Percentiles rank a stretch among this genome's conserved stretches.
phyloP scores from a whole-genome alignment of 1,140 invertebrate species.

The Trinorchestia longiramus region DNA sequence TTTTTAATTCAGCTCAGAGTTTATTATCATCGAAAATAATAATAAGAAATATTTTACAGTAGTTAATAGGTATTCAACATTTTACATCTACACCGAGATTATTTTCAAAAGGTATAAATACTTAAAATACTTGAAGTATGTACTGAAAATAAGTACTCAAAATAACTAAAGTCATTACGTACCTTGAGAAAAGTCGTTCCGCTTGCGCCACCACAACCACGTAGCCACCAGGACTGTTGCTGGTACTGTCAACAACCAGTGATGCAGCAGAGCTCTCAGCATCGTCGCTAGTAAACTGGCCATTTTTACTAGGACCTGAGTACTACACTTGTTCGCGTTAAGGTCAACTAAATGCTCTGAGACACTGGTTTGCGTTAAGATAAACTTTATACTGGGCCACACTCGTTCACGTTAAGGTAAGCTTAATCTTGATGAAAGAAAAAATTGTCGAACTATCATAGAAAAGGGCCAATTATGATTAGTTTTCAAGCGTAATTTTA shows the following conservation, averaged over 20 bases:
- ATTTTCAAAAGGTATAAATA: no score
- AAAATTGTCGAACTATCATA: no score
- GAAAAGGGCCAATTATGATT: no score
- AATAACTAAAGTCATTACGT: background rate
- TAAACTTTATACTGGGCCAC: background rate
- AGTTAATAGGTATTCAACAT: no score
- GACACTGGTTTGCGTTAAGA: background rate
- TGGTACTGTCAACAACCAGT: background rate
- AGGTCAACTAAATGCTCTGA: background rate
- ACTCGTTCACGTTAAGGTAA: background rate
- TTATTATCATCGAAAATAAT: background rate
- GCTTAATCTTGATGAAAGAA: no score
- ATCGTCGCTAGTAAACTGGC: background rate
- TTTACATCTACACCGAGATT: no score
- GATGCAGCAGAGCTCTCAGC: background rate
- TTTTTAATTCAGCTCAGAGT: background rate
- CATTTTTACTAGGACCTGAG: background rate
- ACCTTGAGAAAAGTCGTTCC: background rate
- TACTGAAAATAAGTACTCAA: no score
- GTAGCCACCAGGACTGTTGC: background rate
- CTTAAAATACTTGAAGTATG: no score
- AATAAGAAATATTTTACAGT: background rate
- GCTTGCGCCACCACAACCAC: background rate
- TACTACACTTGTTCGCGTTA: background rate
- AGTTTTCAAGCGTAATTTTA: no score